Conservation (phyloP, 1,140 invertebrate genomes). For the Drosophila ercepeae region DNA sequence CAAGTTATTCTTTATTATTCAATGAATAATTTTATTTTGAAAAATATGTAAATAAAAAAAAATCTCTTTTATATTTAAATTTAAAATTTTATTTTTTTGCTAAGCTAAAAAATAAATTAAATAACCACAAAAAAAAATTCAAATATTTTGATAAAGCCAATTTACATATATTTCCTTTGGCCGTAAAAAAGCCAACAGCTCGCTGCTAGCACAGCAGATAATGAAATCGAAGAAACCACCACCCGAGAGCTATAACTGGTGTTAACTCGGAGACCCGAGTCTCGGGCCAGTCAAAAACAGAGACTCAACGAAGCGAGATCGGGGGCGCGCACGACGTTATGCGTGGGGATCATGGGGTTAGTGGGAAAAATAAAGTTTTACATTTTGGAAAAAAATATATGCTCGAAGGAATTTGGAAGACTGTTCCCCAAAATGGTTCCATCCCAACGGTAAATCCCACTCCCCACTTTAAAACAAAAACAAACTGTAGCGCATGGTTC, state of each 20-base stretch:
- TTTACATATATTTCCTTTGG: background rate
- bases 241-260: slow-evolving; percentile 50
- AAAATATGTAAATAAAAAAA: too few species aligned
- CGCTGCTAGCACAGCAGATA: slow-evolving; percentile 30
- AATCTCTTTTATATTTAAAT: too few species aligned
- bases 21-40: too few species aligned
- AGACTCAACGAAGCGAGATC: slow-evolving; percentile 73
- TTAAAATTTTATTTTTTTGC: background rate
- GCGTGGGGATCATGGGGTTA: slow-evolving; percentile 37
- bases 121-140: background rate
- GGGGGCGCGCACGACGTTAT: slow-evolving; percentile 33
- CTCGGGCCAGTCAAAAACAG: slow-evolving; percentile 55
- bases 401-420: background rate
- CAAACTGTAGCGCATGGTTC: background rate
- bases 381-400: background rate
- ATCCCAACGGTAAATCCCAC: background rate
- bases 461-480: slow-evolving; percentile 7
- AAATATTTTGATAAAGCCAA: background rate
- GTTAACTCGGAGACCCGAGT: slow-evolving; percentile 23
- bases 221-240: slow-evolving; percentile 45
- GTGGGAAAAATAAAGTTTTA: background rate
- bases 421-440: background rate
- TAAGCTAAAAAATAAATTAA: background rate
- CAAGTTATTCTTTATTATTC: too few species aligned
- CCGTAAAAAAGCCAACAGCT: slow-evolving; percentile 12